Conservation (phyloP, 2,797 vertebrate species). For the Danionella dracula region DNA sequence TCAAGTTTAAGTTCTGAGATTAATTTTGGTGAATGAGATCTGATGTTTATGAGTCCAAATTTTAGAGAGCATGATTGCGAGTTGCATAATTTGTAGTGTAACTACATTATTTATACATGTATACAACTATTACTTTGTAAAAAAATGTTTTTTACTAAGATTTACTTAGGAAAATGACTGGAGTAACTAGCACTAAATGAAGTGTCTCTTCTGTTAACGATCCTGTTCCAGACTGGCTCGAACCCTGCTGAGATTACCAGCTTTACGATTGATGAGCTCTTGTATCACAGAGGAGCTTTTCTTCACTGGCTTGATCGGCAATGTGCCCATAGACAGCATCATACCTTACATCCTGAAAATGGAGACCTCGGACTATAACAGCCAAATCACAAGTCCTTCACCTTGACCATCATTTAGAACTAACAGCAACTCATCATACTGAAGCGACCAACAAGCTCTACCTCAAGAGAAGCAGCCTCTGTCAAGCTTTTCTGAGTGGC, state of each 20-base stretch:
- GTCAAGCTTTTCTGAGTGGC: background rate
- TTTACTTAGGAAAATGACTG: no score
- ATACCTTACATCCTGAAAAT: slow-evolving; percentile 99
- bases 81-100: no score
- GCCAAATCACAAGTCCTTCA: slow-evolving; percentile 81
- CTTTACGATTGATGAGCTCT: slow-evolving; percentile 94
- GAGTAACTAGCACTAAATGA: no score
- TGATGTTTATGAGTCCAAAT: no score
- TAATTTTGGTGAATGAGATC: no score
- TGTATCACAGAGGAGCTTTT: slow-evolving; percentile 97
- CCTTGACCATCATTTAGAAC: slow-evolving; percentile 38
- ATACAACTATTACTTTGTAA: no score
- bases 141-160: no score
- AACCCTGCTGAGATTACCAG: slow-evolving; percentile 90
- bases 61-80: no score
- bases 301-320: slow-evolving; percentile 97
- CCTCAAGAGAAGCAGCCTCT: slow-evolving; percentile 15
- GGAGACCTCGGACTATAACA: slow-evolving; percentile 97
- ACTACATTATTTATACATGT: no score
- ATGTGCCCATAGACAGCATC: slow-evolving; percentile 98
- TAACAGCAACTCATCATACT: background rate
- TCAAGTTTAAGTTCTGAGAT: no score
- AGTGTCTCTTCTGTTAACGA: slow-evolving; percentile 4
- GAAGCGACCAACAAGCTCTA: slow-evolving; percentile 22
- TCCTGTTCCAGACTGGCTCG: slow-evolving; percentile 81